Base-by-base conservation (phyloP, 2,113 vertebrate genomes). In the Clarias macrocephalus region DNA sequence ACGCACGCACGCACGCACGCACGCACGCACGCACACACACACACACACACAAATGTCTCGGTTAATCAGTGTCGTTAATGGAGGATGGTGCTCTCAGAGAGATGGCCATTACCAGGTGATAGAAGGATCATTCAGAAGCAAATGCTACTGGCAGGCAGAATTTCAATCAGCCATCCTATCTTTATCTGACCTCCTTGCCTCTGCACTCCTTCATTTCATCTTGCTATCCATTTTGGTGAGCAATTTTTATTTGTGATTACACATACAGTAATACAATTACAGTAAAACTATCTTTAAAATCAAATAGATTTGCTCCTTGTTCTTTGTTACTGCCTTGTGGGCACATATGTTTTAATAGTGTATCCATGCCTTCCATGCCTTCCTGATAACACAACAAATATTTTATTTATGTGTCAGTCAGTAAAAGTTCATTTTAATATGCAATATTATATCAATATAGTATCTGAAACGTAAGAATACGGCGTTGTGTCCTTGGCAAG, bases 41-140 rank as follows among this genome's bases (percentile, higher is more conserved):
- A 48, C 66, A 18, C 79, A 65, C 68, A 18, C 72, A 88, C 89
- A 92, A 87, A 91, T 81, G 37, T 56, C 42, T 11, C 87, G 92
- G 92, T 94, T 93, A 94, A 94, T 93, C 92, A 92, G 90, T 90
- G 92, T 93, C 92, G 89, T 91, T 93, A 94, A 94, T 93, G 90
- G 93, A 93, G 86, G 87, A 89, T 80, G 37, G 86, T 86, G 89
- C 84, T 89, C 83, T 87, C 73, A 65, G 82, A 87, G 88, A 80
- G 82, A 88, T 81, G 57, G 87, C 89, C 86, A 91, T 92, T 92
- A 91, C 90, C 84, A 88, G 73, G 80, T 48, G 82, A 90, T 88
- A 76, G 84, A 48, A 84, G 90, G 83, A 91, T 93, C 90, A 91
- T 84, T 68, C 83, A 82, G 25, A 87, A 60, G 70, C 81, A 88